Base-by-base conservation (phyloP, 2,113 vertebrate species). In the Corythornis vintsioides region DNA sequence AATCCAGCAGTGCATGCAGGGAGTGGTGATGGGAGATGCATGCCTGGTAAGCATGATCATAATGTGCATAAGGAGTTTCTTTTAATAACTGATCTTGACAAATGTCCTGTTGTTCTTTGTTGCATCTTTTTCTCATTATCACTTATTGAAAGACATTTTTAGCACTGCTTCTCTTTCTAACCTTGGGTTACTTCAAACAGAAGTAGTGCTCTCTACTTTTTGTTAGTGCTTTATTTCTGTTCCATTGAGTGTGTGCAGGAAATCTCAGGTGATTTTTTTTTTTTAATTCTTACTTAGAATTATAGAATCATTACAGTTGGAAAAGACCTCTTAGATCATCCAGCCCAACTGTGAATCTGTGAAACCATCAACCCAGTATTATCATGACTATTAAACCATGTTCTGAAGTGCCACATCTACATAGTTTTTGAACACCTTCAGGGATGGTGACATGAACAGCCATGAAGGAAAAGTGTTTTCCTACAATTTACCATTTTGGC, bases 401-500 rank as follows among this genome's bases (percentile, higher is more conserved):
- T 52, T 14, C 50, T 52, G 25, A 52, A 52, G 25, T 52, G 50
- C 25, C 50, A 52, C 25, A 52, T 52, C 50, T 52, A 15, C 50
- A 14, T 26, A 11, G 3, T 26, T 52, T 52, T 52, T 52, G 24
- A 26, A 52, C 50, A 52, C 22, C 48, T 50, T 22, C 48, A 50
- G 22, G 48, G 48, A 50, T 52, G 25, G 24, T 52, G 50, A 14
- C 40, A 43, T 31, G 72, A 96, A 95, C 60, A 93, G 57, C 59
- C 77, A 40, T 71, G 82, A 96, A 95, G 87, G 53, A 94, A 84
- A 89, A 96, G 53, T 33, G 45, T 52, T 70, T 92, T 92, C 80
- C 80, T 48, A 45, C 33, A 84, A 65, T 48, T 77, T 65, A 80
- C 48, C 22, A 72, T 77, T 75, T 67, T 59, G 16, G 80, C 33